These are phyloP conservation scores for Ornithoptera alexandrae DNA, from an alignment of 2,888 invertebrate genomes.

Conservation along the genomic window DNA sequence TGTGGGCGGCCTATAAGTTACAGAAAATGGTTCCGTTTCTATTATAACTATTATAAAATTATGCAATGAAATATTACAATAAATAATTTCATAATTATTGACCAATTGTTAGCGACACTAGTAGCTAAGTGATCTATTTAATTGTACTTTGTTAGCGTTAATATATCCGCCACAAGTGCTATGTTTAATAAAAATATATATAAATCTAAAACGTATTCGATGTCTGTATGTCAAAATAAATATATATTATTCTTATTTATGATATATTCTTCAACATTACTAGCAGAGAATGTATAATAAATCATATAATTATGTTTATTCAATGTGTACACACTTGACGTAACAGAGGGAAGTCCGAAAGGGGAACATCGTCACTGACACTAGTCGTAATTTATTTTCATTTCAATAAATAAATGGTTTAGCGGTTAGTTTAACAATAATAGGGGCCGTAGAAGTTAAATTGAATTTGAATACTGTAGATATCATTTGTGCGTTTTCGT, in stretches of 20 bases:
- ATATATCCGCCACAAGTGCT: too few relatives aligned
- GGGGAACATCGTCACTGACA: constrained; percentile 27
- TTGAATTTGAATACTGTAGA: constrained; percentile 56
- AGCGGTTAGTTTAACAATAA: constrained; percentile 50
- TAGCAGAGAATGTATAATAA: not conserved
- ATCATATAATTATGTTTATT: constrained; percentile 4
- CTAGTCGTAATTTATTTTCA: constrained; percentile 59
- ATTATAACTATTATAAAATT: not conserved
- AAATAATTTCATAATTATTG: not conserved
- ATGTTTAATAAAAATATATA: not conserved
- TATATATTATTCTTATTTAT: not conserved
- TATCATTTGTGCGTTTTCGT: constrained; percentile 53
- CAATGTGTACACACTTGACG: constrained; percentile 1
- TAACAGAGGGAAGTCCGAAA: constrained; percentile 12
- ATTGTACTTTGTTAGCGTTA: too few relatives aligned
- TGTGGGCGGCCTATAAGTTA: constrained; percentile 41
- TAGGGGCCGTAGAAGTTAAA: constrained; percentile 62
- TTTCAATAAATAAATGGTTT: constrained; percentile 51
- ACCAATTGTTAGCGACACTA: not conserved
- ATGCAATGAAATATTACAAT: too few relatives aligned
- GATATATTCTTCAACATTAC: not conserved
- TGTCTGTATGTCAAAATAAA: not conserved
- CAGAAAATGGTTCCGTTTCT: constrained; percentile 28
- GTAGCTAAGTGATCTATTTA: too few relatives aligned
- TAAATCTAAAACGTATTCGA: not conserved